phyloP scores from a whole-genome alignment of 2,888 invertebrate species.

The Calephelis perditalis region DNA sequence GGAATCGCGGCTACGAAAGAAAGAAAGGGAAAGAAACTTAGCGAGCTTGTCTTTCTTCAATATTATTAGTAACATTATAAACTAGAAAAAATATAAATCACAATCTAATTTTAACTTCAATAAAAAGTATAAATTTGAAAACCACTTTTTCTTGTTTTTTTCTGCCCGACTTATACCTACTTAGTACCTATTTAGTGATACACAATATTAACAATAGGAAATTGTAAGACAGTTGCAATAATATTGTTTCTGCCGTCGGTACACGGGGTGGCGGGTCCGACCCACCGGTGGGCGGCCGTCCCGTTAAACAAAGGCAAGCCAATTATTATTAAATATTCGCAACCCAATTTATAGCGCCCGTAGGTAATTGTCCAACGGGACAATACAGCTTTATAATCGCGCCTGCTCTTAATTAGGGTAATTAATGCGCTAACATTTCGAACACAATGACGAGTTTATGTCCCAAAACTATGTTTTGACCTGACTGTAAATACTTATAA shows the following conservation, averaged over 20 bases:
- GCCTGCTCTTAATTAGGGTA: slow-evolving; percentile 42
- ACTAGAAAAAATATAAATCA: too few relatives aligned
- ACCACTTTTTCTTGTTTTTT: too few relatives aligned
- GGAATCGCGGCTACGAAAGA: too few relatives aligned
- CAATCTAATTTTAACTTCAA: too few relatives aligned
- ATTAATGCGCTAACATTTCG: slow-evolving; percentile 39
- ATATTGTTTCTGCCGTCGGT: slow-evolving; percentile 34
- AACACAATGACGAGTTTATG: slow-evolving; percentile 17
- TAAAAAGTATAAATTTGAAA: too few relatives aligned
- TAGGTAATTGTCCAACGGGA: slow-evolving; percentile 51
- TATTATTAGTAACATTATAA: too few relatives aligned
- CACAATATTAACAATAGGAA: too few relatives aligned
- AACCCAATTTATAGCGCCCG: slow-evolving; percentile 43
- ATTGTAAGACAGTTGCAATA: too few relatives aligned
- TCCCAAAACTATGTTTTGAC: slow-evolving; percentile 12
- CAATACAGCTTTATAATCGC: slow-evolving; percentile 43
- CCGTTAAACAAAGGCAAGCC: slow-evolving; percentile 72
- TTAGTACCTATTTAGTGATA: too few relatives aligned
- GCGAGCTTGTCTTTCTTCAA: too few relatives aligned
- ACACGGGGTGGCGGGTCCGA: slow-evolving; percentile 36
- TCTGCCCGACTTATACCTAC: too few relatives aligned
- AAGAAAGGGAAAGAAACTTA: too few relatives aligned
- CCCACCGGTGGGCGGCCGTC: slow-evolving; percentile 28
- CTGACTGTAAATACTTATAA: not conserved
- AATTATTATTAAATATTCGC: slow-evolving; percentile 62